Evolutionary conservation across 1,140 invertebrate species (phyloP), one percentile per base, ranked within the genome.

Genomic region (Drosophila chauvacae): DNA sequence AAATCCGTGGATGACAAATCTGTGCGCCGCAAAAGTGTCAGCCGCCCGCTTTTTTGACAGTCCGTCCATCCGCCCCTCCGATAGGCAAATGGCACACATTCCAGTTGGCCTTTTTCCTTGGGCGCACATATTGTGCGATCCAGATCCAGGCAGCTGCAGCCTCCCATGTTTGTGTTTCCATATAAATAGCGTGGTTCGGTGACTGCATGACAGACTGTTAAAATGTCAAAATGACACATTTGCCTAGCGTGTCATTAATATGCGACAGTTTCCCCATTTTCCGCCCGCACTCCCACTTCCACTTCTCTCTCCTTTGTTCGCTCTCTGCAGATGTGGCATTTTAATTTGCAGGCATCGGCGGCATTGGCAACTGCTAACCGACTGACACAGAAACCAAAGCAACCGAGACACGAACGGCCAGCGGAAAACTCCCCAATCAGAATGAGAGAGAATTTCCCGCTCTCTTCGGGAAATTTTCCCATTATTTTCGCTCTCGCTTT

Each of bases 161-260:
- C 70, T 88, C 85, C 66, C 78, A 70, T 70, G 57, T 53, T 65
- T 86, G 70, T 72, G 62, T 77, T 78, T 56, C 53, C 75, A 63
- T 90, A 83, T 77, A 87, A 83, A 88, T 90, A 73, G 74, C 79
- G 86, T 85, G 85, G 85, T 90, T 90, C 69, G 78, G 81, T 76
- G 85, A 90, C 77, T 90, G 85, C 81, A 90, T 90, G 85, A 90
- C 85, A 90, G 85, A 90, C 85, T 90, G 85, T 90, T 90, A 85
- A 90, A 90, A 90, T 85, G 85, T 90, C 85, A 90, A 90, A 88
- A 90, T 90, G 85, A 90, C 85, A 90, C 81, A 90, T 90, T 90
- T 90, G 85, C 85, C 85, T 90, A 90, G 86, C 81, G 81, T 90
- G 86, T 90, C 85, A 88, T 88, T 88, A 88, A 88, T 88, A 90